Evolutionary conservation across 2,888 invertebrate genomes (phyloP).

Genomic region (Troides helena): DNA sequence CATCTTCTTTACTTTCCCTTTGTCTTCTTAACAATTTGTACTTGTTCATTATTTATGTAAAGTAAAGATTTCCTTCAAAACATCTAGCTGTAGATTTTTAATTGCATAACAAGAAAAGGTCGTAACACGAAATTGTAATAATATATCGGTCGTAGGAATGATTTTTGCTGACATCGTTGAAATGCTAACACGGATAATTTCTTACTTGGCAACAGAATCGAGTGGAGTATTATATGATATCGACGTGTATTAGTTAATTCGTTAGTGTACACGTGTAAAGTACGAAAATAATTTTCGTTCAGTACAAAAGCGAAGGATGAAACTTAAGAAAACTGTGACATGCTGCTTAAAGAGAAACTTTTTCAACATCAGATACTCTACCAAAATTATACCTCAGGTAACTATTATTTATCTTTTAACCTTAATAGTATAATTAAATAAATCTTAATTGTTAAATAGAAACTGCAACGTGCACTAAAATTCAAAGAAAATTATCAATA

Average conservation of each 20-base stretch:
- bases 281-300: slow-evolving; percentile 42
- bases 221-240: slow-evolving; percentile 49
- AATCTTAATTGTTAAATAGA: no score
- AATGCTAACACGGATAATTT: slow-evolving; percentile 51
- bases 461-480: no score
- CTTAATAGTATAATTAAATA: not conserved
- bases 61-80: not conserved
- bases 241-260: slow-evolving; percentile 44
- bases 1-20: not conserved
- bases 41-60: not conserved
- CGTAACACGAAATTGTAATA: slow-evolving; percentile 49
- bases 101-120: slow-evolving; percentile 55
- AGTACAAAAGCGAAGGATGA: slow-evolving; percentile 56
- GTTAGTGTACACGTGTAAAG: slow-evolving; percentile 46
- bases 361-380: slow-evolving; percentile 56
- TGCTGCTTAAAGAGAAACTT: slow-evolving; percentile 66
- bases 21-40: not conserved
- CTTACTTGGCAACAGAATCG: slow-evolving; percentile 56
- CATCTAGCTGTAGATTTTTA: slow-evolving; percentile 44
- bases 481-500: no score
- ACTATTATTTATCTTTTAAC: not conserved
- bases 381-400: slow-evolving; percentile 45
- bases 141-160: slow-evolving; percentile 64
- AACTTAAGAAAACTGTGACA: slow-evolving; percentile 69
- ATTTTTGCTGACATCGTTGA: slow-evolving; percentile 64